phyloP scores from a whole-genome alignment of 2,113 vertebrate genomes.

The Scomber japonicus region DNA sequence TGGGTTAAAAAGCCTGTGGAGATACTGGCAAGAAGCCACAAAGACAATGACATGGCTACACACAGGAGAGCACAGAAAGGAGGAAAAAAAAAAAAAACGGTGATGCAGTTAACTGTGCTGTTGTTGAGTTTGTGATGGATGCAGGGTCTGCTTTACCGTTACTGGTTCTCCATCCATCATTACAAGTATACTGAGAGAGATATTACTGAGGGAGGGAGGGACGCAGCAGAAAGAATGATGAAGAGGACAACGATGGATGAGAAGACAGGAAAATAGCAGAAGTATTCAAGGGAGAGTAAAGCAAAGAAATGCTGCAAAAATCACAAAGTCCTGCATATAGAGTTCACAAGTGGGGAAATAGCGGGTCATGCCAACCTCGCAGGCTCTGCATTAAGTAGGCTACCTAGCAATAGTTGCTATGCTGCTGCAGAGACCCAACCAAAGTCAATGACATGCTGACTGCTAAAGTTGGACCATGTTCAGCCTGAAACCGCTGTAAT shows the following conservation, averaged over 20 bases:
- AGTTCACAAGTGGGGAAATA: background rate
- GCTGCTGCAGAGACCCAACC: constrained; percentile 23
- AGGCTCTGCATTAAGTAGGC: constrained; percentile 5
- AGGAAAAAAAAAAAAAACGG: constrained; percentile 17
- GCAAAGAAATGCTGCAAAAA: background rate
- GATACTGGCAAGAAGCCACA: constrained; percentile 4
- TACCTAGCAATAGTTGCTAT: constrained; percentile 3
- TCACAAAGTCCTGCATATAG: background rate
- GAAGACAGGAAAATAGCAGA: constrained; percentile 9
- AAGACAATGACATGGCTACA: constrained; percentile 18
- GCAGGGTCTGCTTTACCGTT: constrained; percentile 53
- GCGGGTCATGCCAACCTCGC: background rate
- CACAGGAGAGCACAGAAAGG: constrained; percentile 33
- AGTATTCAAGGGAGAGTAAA: constrained; percentile 26
- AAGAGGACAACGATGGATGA: constrained; percentile 31
- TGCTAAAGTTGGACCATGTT: constrained; percentile 23
- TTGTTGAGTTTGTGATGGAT: constrained; percentile 76
- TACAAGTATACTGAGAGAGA: constrained; percentile 56
- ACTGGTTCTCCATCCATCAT: constrained; percentile 73
- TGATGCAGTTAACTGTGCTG: constrained; percentile 67
- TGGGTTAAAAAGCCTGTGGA: constrained; percentile 11
- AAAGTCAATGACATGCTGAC: constrained; percentile 34
- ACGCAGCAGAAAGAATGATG: constrained; percentile 51
- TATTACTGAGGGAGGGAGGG: constrained; percentile 69
- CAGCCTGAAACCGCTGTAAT: background rate